A percentile compares a stretch with the other conserved stretches of the same genome.
phyloP scores from a whole-genome alignment of 2,113 vertebrate species.

The Pycnonotus jocosus region DNA sequence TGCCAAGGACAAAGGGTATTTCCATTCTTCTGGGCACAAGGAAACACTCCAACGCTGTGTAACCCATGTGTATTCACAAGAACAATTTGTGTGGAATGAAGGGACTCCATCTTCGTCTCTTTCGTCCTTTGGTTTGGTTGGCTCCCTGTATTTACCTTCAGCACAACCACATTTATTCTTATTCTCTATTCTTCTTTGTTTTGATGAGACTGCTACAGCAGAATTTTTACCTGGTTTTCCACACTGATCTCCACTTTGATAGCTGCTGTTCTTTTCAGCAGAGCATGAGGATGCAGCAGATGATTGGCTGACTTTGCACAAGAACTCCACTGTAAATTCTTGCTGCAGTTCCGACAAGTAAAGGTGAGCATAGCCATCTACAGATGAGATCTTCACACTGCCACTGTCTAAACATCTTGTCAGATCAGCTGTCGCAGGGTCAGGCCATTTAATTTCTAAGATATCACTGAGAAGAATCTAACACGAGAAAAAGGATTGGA shows the following conservation, averaged over 20 bases:
- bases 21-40: constrained; percentile 74
- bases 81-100: not conserved
- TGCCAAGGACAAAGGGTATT: constrained; percentile 82
- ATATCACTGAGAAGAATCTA: constrained; percentile 73
- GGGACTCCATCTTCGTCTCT: not conserved
- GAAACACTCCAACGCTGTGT: constrained; percentile 77
- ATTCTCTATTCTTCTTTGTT: not conserved
- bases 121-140: not conserved
- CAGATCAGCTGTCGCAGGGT: not conserved
- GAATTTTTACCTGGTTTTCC: not conserved
- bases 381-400: constrained; percentile 71
- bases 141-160: not conserved
- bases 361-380: constrained; percentile 77
- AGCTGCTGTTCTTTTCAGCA: not conserved
- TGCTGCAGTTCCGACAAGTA: constrained; percentile 73
- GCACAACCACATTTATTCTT: not conserved
- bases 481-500: not conserved
- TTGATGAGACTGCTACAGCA: not conserved
- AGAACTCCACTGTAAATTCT: constrained; percentile 82
- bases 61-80: constrained; percentile 71
- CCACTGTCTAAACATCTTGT: constrained; percentile 43
- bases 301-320: constrained; percentile 78
- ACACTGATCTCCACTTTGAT: not conserved
- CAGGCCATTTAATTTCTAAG: constrained; percentile 77
- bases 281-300: not conserved